A percentile compares a stretch with the other conserved stretches of the same genome.
Conservation (phyloP, 1,140 invertebrate species). For the Himalopsyche phryganea region DNA sequence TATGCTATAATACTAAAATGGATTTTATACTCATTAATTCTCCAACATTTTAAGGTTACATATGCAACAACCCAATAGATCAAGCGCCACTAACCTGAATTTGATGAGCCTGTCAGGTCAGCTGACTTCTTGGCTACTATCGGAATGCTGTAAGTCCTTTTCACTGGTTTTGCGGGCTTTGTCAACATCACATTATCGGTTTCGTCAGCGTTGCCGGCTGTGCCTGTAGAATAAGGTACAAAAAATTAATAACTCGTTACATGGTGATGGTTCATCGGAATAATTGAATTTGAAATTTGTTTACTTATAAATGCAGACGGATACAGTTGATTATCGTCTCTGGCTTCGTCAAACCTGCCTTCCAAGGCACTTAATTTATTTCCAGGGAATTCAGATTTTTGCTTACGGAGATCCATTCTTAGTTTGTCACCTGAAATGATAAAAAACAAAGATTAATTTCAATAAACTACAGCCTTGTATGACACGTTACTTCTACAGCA, state of each 20-base stretch:
- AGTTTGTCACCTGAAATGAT: constrained; percentile 65
- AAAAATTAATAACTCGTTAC: not conserved
- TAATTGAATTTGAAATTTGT: too few species aligned
- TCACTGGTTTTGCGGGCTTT: constrained; percentile 40
- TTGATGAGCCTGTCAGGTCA: not conserved
- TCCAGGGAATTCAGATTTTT: constrained; percentile 72
- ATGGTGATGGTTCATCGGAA: too few species aligned
- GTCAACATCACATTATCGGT: constrained; percentile 40
- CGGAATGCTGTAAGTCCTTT: constrained; percentile 38
- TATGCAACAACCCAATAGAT: too few species aligned
- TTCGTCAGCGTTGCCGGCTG: constrained; percentile 38
- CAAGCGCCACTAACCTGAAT: too few species aligned
- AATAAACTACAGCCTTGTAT: too few species aligned
- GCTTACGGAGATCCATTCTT: constrained; percentile 67
- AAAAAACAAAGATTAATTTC: constrained; percentile 14
- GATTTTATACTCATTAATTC: too few species aligned
- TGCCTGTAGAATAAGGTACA: constrained; percentile 15
- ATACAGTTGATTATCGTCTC: constrained; percentile 72
- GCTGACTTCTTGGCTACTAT: constrained; percentile 36
- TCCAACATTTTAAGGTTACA: too few species aligned
- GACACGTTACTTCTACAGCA: too few species aligned
- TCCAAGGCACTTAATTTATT: constrained; percentile 76
- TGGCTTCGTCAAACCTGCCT: constrained; percentile 84
- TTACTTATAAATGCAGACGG: constrained; percentile 59
- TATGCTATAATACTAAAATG: too few species aligned